These are phyloP conservation scores for Moxostoma hubbsi DNA, from an alignment of 2,797 vertebrate genomes.

Conservation along the genomic window DNA sequence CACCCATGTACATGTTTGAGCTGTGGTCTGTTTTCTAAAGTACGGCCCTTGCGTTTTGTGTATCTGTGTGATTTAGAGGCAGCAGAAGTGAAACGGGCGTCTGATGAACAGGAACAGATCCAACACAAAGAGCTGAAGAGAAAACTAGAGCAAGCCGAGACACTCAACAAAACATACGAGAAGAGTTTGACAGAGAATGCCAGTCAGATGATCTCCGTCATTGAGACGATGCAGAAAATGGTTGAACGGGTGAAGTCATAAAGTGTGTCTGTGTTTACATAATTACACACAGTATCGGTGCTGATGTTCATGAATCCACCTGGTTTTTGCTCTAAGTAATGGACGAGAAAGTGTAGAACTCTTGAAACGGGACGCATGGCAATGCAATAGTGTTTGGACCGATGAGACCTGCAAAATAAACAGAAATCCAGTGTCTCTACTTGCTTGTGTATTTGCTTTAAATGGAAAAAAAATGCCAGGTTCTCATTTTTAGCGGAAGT, in stretches of 20 bases:
- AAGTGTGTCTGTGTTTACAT: background rate
- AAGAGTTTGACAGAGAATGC: constrained; percentile 77
- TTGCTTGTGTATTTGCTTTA: background rate
- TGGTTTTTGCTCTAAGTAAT: constrained; percentile 16
- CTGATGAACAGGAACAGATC: constrained; percentile 65
- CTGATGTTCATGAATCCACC: background rate
- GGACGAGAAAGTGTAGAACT: constrained; percentile 21
- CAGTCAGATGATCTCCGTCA: constrained; percentile 73
- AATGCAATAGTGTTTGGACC: background rate
- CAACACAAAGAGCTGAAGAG: constrained; percentile 65
- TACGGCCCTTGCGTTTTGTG: background rate
- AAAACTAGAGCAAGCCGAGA: constrained; percentile 65
- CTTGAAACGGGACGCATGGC: background rate
- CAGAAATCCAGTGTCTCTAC: background rate
- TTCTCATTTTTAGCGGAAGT: background rate
- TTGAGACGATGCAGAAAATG: constrained; percentile 79
- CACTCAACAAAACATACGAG: constrained; percentile 72
- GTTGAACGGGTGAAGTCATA: constrained; percentile 74
- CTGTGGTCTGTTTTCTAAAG: too few relatives aligned
- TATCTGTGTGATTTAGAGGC: background rate
- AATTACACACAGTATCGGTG: background rate
- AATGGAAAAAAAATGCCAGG: background rate
- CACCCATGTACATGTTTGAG: too few relatives aligned
- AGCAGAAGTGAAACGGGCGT: constrained; percentile 71
- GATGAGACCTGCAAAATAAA: background rate